Evolutionary conservation across 2,113 vertebrate genomes (phyloP).

Genomic region (Corythoichthys intestinalis): DNA sequence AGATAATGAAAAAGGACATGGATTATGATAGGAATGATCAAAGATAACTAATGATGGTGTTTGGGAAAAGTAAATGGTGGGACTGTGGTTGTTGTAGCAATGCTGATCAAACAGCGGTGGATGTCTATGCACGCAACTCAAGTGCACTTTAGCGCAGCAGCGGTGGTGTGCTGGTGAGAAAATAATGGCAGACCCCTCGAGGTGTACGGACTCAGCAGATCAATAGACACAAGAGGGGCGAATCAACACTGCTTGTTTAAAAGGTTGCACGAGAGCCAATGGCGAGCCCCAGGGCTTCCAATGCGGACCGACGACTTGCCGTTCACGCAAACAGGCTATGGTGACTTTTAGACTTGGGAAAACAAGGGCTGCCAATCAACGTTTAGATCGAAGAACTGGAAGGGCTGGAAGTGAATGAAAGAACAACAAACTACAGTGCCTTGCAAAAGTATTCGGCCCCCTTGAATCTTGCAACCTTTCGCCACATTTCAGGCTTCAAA

Average conservation of each 20-base stretch:
- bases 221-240: constrained; percentile 54
- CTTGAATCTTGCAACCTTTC: no score
- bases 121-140: not conserved
- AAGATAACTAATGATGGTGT: not conserved
- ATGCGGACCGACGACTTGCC: constrained; percentile 24
- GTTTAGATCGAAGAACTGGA: constrained; percentile 7
- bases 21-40: constrained; percentile 4
- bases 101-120: constrained; percentile 1
- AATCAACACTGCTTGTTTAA: constrained; percentile 68
- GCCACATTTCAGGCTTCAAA: no score
- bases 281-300: constrained; percentile 42
- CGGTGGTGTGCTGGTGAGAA: constrained; percentile 37
- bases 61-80: not conserved
- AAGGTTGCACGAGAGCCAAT: constrained; percentile 39
- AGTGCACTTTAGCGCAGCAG: constrained; percentile 17
- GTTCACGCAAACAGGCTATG: constrained; percentile 27
- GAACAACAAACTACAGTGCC: no score
- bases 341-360: not conserved
- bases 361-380: not conserved
- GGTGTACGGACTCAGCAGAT: constrained; percentile 44
- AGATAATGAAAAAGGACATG: constrained; percentile 52
- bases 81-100: not conserved
- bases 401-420: no score
- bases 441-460: no score
- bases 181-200: constrained; percentile 44